Evolutionary conservation across 2,113 vertebrate genomes (phyloP), one percentile per base, ranked within the genome.

Genomic region (Dissostichus mawsoni): DNA sequence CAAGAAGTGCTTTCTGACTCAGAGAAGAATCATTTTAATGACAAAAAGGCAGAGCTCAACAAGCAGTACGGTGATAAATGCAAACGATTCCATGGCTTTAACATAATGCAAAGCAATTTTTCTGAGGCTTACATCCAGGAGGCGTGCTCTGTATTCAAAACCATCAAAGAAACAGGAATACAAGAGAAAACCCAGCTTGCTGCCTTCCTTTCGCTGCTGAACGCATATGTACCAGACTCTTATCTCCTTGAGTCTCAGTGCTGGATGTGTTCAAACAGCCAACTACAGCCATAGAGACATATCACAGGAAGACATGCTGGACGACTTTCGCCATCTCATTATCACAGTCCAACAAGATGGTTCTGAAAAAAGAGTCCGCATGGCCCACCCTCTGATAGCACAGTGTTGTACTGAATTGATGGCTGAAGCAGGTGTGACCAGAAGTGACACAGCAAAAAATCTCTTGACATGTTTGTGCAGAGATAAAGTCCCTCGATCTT

Each of bases 71-170:
- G 13, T 16, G 29, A 74, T 0, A 20, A 29, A 69, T 51, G 11
- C 10, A 0, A 63, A 2, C 48, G 33, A 0, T 89, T 87, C 6
- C 76, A 92, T 65, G 89, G 85, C 6, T 90, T 90, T 62, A 85
- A 90, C 11, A 85, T 92, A 16, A 82, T 92, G 51, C 62, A 73
- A 69, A 76, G 29, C 0, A 62, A 80, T 70, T 89, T 85, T 52
- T 44, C 63, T 47, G 0, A 18, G 47, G 2, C 17, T 1, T 77
- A 82, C 1, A 1, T 78, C 62, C 0, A 11, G 18, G 0, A 73
- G 1, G 50, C 48, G n/a, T 90, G 85, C 8, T 3, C 0, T 1
- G 14, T 14, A 0, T 57, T 90, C 29, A 20, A 3, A 0, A 11
- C 23, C 0, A 3, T 66, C 12, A 3, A 3, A 52, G 77, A 0